Percentiles rank a stretch among this genome's conserved stretches.
Evolutionary conservation across 2,797 vertebrate species (phyloP).

Genomic region (Premnoplex brunnescens): DNA sequence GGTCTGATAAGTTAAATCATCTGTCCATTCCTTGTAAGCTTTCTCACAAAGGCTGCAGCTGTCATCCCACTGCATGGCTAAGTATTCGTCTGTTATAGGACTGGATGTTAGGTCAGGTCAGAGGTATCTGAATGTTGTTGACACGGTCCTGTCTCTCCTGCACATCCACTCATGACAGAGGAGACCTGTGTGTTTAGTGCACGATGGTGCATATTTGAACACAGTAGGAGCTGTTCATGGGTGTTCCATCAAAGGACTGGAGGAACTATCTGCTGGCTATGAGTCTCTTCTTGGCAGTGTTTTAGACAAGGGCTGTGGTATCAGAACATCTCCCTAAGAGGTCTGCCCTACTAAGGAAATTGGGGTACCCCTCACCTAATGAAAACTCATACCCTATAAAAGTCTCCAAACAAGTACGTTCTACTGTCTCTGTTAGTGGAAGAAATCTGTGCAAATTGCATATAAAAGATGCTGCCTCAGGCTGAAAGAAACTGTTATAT

Average conservation of each 20-base stretch:
- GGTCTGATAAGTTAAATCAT: background rate
- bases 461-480: background rate
- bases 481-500: background rate
- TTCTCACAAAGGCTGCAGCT: background rate
- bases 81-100: accelerated
- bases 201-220: background rate
- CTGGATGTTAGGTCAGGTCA: background rate
- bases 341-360: background rate
- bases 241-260: background rate
- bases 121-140: background rate
- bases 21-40: background rate
- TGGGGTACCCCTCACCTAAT: background rate
- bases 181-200: background rate
- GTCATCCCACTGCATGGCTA: background rate
- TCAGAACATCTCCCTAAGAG: background rate
- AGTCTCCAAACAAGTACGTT: background rate
- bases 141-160: background rate
- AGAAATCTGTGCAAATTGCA: background rate
- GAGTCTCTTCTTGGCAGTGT: background rate
- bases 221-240: background rate
- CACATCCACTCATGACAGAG: background rate
- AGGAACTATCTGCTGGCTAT: background rate
- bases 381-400: background rate
- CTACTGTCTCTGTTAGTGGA: background rate
- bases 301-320: background rate